Evolutionary conservation across 2,888 invertebrate genomes (phyloP).

Genomic region (Chelonus formosanus): DNA sequence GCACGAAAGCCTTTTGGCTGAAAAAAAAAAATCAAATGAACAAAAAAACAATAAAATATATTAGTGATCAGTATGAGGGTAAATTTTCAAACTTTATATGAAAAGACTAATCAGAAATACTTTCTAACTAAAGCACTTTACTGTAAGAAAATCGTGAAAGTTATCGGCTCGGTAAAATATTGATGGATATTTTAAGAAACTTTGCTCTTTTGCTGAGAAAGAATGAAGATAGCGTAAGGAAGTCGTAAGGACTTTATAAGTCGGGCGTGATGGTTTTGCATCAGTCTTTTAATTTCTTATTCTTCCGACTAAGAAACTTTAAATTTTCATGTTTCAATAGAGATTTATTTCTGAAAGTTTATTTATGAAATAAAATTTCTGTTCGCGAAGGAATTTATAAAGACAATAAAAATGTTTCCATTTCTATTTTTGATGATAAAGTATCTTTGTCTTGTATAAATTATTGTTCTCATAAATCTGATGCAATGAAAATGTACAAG

Average conservation of each 20-base stretch:
- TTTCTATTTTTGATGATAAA: no score
- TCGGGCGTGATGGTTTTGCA: slow-evolving; percentile 19
- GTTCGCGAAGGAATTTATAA: no score
- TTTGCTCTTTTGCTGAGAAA: slow-evolving; percentile 25
- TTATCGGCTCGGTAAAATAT: slow-evolving; percentile 32
- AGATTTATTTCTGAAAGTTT: slow-evolving; percentile 9
- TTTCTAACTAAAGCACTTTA: slow-evolving; percentile 11
- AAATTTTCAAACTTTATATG: neutral
- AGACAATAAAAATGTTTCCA: no score
- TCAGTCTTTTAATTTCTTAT: slow-evolving; percentile 9
- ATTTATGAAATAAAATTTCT: no score
- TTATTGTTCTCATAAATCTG: no score
- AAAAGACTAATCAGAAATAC: slow-evolving; percentile 4
- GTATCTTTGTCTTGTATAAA: no score
- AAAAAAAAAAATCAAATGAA: slow-evolving; percentile 31
- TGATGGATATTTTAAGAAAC: slow-evolving; percentile 39
- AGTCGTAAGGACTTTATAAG: slow-evolving; percentile 31
- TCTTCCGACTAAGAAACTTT: neutral
- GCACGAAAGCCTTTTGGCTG: slow-evolving; percentile 46
- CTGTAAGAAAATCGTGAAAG: slow-evolving; percentile 8
- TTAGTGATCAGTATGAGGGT: neutral
- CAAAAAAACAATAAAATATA: neutral
- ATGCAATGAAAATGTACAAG: no score
- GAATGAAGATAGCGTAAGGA: slow-evolving; percentile 2
- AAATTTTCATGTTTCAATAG: neutral